Evolutionary conservation across 2,888 invertebrate genomes (phyloP), one percentile per base, ranked within the genome.

Genomic region (Nowickia ferox): DNA sequence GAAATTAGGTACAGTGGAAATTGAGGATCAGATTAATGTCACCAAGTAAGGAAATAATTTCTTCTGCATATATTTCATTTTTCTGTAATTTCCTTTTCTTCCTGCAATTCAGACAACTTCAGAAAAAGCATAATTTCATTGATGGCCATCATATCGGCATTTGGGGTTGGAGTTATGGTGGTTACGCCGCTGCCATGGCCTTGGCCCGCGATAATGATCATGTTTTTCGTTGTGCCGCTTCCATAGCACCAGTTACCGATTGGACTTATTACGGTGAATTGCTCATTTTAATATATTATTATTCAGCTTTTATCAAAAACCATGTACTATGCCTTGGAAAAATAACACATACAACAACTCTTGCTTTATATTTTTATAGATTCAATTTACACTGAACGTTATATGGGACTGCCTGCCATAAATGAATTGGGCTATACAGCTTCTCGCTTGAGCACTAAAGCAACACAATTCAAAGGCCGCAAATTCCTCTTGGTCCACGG

Each of bases 91-190:
- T 2, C 44, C 63, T 30, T 51, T 65, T 96, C 10, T 38, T 11
- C 30, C 30, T 30, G 6, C 30, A 4, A 69, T 44, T 5, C 42
- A 92, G 93, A 69, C 87, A 91, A 84, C 83, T 93, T 48, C 96
- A 96, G 89, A 91, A 95, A 69, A 94, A 93, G 69, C 93, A 95
- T 17, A 91, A 94, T 1, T 98, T 95, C 93, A 95, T 98, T 84
- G 98, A 98, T 93, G 92, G 94, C 3, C 82, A 87, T 71, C 95
- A 96, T 89, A 96, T 97, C 0, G 98, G 97, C 65, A 98, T 99
- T 90, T 99, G 98, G 98, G 99, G 99, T 76, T 99, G 98, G 99
- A 98, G 98, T 89, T 99, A 99, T 93, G 99, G 99, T 15, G 99
- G 99, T 2, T 99, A 97, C 93, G 97, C 97, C 0, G 95, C 98